Evolutionary conservation across 2,113 vertebrate species (phyloP).

Genomic region (Pelecanus crispus): DNA sequence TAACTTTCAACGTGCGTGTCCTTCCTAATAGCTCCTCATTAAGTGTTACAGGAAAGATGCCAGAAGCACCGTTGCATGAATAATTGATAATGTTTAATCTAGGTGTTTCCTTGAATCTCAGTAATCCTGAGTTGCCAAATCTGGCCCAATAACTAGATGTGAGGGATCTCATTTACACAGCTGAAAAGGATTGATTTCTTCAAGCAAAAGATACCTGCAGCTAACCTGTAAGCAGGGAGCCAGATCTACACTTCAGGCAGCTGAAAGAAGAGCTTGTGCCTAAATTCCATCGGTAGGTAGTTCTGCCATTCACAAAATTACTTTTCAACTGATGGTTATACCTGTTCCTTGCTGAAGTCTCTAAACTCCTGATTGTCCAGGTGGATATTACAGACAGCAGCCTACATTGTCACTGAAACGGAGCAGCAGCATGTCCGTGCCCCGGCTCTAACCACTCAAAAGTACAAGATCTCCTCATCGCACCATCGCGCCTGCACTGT

Average conservation of each 20-base stretch:
- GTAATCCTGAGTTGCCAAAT: not conserved
- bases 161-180: not conserved
- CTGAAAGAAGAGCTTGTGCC: not conserved
- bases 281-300: accelerated
- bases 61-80: not conserved
- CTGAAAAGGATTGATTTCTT: not conserved
- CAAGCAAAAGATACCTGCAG: not conserved
- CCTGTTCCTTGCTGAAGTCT: not conserved
- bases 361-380: not conserved
- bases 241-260: not conserved
- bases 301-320: not conserved
- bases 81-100: not conserved
- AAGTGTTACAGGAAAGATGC: not conserved
- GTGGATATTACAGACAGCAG: not conserved
- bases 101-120: not conserved
- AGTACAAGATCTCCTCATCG: not conserved
- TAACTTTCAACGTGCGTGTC: accelerated
- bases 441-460: not conserved
- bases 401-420: not conserved
- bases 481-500: accelerated
- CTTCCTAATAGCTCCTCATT: not conserved
- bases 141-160: not conserved
- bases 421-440: not conserved
- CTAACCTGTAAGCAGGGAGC: not conserved
- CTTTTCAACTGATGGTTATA: not conserved